Base-by-base conservation (phyloP, 2,888 invertebrate genomes). In the Escarpia spicata region DNA sequence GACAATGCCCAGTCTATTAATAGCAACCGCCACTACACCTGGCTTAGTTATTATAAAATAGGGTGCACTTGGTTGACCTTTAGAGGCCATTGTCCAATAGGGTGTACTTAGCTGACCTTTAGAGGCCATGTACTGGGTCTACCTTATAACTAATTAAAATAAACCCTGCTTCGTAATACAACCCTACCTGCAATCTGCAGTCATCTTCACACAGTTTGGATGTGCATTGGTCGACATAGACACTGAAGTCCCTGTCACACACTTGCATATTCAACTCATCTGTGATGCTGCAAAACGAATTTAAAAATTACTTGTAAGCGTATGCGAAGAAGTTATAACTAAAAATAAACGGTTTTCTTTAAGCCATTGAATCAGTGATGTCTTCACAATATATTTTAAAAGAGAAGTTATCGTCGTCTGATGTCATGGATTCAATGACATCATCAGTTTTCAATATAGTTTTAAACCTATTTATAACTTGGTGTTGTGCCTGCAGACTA, bases 171-270 rank as follows among this genome's bases (percentile, higher is more conserved):
- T 52, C 52, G 15, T 12, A 52, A 75, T 15, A 6, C 75, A 75
- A 75, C 75, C 19, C 4, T 75, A 75, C 75, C 75, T 75, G 75
- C 26, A 75, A 75, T 75, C 26, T 75, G 19, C 75, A 75, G 75
- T 75, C 75, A 26, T 75, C 75, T 26, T 75, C 75, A 75, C 75
- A 75, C 75, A 75, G 75, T 75, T 75, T 19, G 26, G 43, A 52
- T 90, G 43, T 44, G n/a, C 92, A 92, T 10, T 90, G 96, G 89
- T 97, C 97, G 0, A 98, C 97, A 95, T 97, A 97, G 0, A 98
- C 98, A 0, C 97, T 97, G 90, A 99, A 97, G 96, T 98, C 98
- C 96, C 98, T 98, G 93, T 98, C 97, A 0, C 98, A 97, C 0
- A 98, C 97, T 94, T 98, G 96, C 97, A 98, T 98, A 94, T 97